Percentiles rank a stretch among this genome's conserved stretches.
Evolutionary conservation across 2,113 vertebrate species (phyloP).

Genomic region (Potamarius usumacintae): DNA sequence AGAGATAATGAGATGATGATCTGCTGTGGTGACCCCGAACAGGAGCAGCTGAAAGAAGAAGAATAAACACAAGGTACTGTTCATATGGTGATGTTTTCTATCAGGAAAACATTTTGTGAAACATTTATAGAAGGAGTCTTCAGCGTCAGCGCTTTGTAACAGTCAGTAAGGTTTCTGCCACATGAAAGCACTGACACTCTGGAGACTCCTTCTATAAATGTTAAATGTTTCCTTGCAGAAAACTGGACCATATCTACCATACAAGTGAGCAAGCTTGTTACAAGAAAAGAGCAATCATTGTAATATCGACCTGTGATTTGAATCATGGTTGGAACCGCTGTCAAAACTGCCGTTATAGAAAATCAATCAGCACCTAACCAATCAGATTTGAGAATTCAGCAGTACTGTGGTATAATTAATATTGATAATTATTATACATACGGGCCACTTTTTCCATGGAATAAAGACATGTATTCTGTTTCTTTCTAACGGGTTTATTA

Average conservation of each 20-base stretch:
- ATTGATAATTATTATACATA: too few relatives aligned
- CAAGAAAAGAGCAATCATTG: neutral
- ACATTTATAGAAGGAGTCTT: neutral
- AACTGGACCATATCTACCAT: neutral
- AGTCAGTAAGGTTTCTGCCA: neutral
- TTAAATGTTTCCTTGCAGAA: too few relatives aligned
- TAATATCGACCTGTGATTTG: neutral
- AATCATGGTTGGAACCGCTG: neutral
- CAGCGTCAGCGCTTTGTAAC: neutral
- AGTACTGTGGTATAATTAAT: neutral
- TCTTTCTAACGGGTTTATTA: too few relatives aligned
- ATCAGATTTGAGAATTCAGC: neutral
- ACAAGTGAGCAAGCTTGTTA: neutral
- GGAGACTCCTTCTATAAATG: too few relatives aligned
- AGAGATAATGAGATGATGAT: too few relatives aligned
- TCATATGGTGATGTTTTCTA: neutral
- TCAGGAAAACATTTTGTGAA: neutral
- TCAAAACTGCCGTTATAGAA: neutral
- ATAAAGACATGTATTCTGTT: too few relatives aligned
- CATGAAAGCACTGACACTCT: neutral
- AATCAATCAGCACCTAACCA: neutral
- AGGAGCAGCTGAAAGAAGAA: too few relatives aligned
- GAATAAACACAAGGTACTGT: neutral
- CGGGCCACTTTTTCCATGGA: too few relatives aligned
- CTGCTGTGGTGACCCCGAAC: too few relatives aligned